Conservation (phyloP, 2,888 invertebrate species). For the Hyposoter dolosus region DNA sequence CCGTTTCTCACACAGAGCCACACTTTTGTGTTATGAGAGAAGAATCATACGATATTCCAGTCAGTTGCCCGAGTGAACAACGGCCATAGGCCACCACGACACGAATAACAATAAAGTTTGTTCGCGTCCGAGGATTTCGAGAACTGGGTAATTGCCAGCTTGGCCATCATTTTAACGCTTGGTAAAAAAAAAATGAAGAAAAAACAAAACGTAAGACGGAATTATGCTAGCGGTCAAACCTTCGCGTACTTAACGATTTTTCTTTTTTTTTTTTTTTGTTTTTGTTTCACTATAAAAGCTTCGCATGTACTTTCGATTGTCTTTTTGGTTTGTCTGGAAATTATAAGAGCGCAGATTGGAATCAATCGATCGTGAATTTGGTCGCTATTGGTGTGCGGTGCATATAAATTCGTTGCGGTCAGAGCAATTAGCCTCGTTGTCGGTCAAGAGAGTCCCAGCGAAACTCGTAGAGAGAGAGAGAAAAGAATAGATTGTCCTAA, state of each 20-base stretch:
- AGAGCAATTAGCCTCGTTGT: slow-evolving; percentile 65
- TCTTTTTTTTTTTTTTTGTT: background rate
- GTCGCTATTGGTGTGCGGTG: slow-evolving; percentile 29
- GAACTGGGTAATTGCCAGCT: slow-evolving; percentile 84
- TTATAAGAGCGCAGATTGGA: slow-evolving; percentile 17
- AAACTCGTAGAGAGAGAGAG: background rate
- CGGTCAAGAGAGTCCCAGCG: background rate
- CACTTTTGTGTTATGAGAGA: slow-evolving; percentile 81
- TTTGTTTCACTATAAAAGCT: background rate
- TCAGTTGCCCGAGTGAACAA: slow-evolving; percentile 82
- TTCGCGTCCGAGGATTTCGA: slow-evolving; percentile 70
- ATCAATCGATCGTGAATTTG: slow-evolving; percentile 38
- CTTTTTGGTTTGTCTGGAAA: slow-evolving; percentile 8
- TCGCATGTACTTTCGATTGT: background rate
- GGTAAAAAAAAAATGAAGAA: slow-evolving; percentile 22
- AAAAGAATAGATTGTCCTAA: slow-evolving; percentile 4
- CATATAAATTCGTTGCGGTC: slow-evolving; percentile 55
- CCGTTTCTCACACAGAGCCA: slow-evolving; percentile 41
- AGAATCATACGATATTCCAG: slow-evolving; percentile 83
- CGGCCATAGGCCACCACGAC: slow-evolving; percentile 80
- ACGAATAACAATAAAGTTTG: slow-evolving; percentile 81
- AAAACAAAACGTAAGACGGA: background rate
- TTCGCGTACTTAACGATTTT: background rate
- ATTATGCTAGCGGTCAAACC: slow-evolving; percentile 9
- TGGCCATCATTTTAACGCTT: slow-evolving; percentile 80